Base-by-base conservation (phyloP, 2,888 invertebrate genomes). In the Thereva nobilitata region DNA sequence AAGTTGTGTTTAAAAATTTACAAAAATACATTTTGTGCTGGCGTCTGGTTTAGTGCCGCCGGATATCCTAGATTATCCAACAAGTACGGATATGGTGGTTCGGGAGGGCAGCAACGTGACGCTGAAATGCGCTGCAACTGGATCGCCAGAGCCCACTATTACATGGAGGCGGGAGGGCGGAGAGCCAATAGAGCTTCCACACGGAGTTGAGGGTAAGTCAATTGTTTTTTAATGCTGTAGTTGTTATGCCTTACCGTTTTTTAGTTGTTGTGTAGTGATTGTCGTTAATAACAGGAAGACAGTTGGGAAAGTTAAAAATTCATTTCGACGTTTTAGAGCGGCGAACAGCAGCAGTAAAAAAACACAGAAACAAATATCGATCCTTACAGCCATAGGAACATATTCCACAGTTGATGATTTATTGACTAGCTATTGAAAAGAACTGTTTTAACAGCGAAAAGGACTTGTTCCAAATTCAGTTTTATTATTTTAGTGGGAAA, bases 21-120 rank as follows among this genome's bases (percentile, higher is more conserved):
- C 61, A 66, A 68, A 66, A 68, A 67, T 67, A 64, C 64, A 64
- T 69, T 69, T 69, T 71, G 55, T 66, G 63, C 67, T 71, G 70
- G 70, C 70, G 69, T 71, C 71, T 76, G 70, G 65, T 72, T 74
- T 81, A 92, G 93, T 93, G 72, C 92, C 93, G 68, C 93, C 93
- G 66, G 92, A 93, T 80, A 92, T 93, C 78, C 82, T 92, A 77
- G 93, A 93, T 82, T 88, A 91, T 75, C 89, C 91, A 70, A 92
- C 92, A 64, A 92, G 91, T 77, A 87, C 91, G 34, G 93, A 93
- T 80, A 91, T 92, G 87, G 91, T 91, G 55, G 92, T 91, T 59
- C 84, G 90, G 74, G 95, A 96, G 82, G 94, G 93, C 49, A 89
- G 90, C 69, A 90, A 93, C 73, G 90, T 95, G 75, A 92, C 92